Percentiles rank a stretch among this genome's conserved stretches.
These are phyloP conservation scores for Bugula neritina DNA, from an alignment of 2,888 invertebrate genomes.

Conservation along the genomic window DNA sequence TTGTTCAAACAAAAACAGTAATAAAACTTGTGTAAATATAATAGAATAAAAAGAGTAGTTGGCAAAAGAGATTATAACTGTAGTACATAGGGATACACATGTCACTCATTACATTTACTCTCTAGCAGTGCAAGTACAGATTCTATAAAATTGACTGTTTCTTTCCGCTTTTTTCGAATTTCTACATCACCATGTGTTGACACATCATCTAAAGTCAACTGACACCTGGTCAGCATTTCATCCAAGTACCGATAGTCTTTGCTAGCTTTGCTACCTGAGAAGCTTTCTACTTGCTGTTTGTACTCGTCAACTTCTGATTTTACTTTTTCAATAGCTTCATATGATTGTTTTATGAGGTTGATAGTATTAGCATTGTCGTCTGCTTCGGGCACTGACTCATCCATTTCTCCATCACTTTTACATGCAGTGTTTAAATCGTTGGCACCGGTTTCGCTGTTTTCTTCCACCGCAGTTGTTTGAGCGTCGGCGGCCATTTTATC, in stretches of 20 bases:
- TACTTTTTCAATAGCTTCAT: constrained; percentile 21
- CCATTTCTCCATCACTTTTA: too few relatives aligned
- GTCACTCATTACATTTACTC: background rate
- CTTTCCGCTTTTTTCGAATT: constrained; percentile 5
- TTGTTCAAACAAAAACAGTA: too few relatives aligned
- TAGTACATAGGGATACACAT: too few relatives aligned
- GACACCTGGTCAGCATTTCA: constrained; percentile 23
- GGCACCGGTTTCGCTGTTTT: background rate
- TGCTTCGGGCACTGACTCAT: too few relatives aligned
- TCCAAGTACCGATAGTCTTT: constrained; percentile 19
- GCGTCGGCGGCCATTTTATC: background rate
- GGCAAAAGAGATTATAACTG: too few relatives aligned
- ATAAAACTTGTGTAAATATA: too few relatives aligned
- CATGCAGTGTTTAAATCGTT: too few relatives aligned
- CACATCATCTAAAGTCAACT: constrained; percentile 1
- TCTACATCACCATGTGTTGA: background rate
- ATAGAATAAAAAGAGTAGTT: too few relatives aligned
- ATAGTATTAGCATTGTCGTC: too few relatives aligned
- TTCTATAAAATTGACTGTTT: constrained; percentile 13
- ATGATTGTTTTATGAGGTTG: background rate
- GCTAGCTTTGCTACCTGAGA: background rate
- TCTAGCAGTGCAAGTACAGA: background rate
- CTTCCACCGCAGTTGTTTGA: background rate
- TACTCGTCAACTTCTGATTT: background rate
- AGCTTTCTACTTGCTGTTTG: constrained; percentile 7